phyloP scores from a whole-genome alignment of 2,888 invertebrate species.

The Nomada ferruginata region DNA sequence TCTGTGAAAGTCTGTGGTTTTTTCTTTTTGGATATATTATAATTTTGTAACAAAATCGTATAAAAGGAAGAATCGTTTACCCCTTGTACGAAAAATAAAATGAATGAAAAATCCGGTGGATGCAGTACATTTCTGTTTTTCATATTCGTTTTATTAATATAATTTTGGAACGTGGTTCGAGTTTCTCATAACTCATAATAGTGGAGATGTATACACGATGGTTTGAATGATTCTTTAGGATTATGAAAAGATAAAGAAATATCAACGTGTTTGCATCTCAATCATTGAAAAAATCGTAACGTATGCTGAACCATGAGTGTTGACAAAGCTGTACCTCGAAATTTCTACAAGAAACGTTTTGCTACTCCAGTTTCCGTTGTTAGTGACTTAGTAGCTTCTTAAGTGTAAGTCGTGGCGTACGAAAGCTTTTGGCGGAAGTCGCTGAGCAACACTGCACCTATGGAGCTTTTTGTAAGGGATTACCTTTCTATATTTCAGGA shows the following conservation, averaged over 20 bases:
- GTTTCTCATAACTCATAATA: too few relatives aligned
- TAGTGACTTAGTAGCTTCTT: not conserved
- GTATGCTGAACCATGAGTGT: not conserved
- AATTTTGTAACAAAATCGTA: too few relatives aligned
- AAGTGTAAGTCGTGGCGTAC: conserved; percentile 10
- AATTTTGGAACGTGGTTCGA: too few relatives aligned
- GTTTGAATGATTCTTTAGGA: too few relatives aligned
- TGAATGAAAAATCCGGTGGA: too few relatives aligned
- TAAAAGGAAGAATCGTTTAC: too few relatives aligned
- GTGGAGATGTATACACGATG: too few relatives aligned
- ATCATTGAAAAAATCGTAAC: not conserved
- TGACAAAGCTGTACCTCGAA: not conserved
- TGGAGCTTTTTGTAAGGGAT: not conserved
- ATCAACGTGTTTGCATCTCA: not conserved
- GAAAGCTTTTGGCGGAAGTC: conserved; percentile 8
- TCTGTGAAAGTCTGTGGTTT: too few relatives aligned
- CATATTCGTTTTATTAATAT: too few relatives aligned
- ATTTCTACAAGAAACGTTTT: not conserved
- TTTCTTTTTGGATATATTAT: too few relatives aligned
- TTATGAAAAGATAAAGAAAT: not conserved
- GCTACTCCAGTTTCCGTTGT: not conserved
- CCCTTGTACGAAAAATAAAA: too few relatives aligned
- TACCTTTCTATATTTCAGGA: not conserved
- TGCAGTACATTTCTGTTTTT: too few relatives aligned
- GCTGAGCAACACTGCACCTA: not conserved